Evolutionary conservation across 2,797 vertebrate genomes (phyloP).

Genomic region (Notolepis coatsorum): DNA sequence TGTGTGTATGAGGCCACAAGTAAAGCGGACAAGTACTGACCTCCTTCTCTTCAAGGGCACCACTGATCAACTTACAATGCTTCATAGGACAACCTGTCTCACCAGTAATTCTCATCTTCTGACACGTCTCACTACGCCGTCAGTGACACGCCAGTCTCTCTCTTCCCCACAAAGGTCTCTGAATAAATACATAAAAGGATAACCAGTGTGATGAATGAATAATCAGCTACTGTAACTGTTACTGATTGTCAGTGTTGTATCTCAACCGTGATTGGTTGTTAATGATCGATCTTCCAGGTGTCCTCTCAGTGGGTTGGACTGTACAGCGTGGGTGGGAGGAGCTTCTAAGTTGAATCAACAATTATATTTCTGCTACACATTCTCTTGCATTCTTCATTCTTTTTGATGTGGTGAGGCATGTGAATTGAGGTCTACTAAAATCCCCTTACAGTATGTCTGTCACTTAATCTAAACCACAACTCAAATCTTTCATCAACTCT

Average conservation of each 20-base stretch:
- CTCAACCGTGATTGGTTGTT: background rate
- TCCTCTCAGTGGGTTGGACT: background rate
- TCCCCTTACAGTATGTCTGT: too few relatives aligned
- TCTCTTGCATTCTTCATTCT: too few relatives aligned
- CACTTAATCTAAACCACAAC: too few relatives aligned
- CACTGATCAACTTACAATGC: background rate
- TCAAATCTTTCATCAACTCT: too few relatives aligned
- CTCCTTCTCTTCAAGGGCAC: background rate
- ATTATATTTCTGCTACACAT: too few relatives aligned
- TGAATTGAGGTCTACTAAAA: too few relatives aligned
- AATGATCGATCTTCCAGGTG: background rate
- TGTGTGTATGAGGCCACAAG: conserved; percentile 24
- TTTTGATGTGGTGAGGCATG: too few relatives aligned
- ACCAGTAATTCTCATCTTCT: conserved; percentile 23
- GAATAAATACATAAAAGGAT: background rate
- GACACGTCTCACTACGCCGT: conserved; percentile 9
- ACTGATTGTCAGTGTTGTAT: background rate
- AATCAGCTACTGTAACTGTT: background rate
- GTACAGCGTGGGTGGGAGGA: background rate
- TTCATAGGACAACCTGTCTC: conserved; percentile 20
- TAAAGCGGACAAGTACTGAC: background rate
- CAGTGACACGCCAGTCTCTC: background rate
- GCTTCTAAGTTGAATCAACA: too few relatives aligned
- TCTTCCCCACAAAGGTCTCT: conserved; percentile 7
- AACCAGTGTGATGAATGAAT: conserved; percentile 6